Conservation (phyloP, 2,797 vertebrate genomes). For the Danio kyathit region DNA sequence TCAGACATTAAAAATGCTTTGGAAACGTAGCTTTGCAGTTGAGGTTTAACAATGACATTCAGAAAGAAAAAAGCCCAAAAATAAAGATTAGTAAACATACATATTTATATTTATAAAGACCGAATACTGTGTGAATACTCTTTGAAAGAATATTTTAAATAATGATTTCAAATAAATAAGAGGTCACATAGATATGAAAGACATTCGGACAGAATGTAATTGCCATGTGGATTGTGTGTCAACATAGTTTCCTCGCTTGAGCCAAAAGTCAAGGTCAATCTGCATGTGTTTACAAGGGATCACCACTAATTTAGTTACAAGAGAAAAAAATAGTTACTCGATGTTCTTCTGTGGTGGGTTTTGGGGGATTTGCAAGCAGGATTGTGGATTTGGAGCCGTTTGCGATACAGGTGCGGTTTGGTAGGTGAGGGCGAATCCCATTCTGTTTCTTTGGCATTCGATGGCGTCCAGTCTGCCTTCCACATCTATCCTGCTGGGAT, state of each 20-base stretch:
- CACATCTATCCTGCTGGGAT: slow-evolving; percentile 66
- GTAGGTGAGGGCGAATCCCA: slow-evolving; percentile 66
- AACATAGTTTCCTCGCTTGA: slow-evolving; percentile 33
- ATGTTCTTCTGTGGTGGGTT: slow-evolving; percentile 54
- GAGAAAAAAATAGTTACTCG: slow-evolving; percentile 20
- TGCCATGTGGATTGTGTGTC: slow-evolving; percentile 61
- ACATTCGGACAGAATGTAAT: slow-evolving; percentile 76
- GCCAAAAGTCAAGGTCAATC: slow-evolving; percentile 24
- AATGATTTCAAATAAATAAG: slow-evolving; percentile 81
- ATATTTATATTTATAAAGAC: neutral
- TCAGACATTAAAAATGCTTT: slow-evolving; percentile 73
- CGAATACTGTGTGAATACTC: slow-evolving; percentile 44
- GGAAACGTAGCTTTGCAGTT: slow-evolving; percentile 78
- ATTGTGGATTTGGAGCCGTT: slow-evolving; percentile 43
- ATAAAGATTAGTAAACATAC: slow-evolving; percentile 64
- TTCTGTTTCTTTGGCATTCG: slow-evolving; percentile 91
- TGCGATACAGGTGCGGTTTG: slow-evolving; percentile 61
- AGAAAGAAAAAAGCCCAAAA: slow-evolving; percentile 59
- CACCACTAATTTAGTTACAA: slow-evolving; percentile 40
- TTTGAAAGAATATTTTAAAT: slow-evolving; percentile 78
- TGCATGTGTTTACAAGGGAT: slow-evolving; percentile 64
- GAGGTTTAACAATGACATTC: slow-evolving; percentile 70
- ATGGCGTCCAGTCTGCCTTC: slow-evolving; percentile 69
- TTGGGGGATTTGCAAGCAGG: slow-evolving; percentile 32
- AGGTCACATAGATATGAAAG: slow-evolving; percentile 75